These are phyloP conservation scores for Petrolisthes manimaculis DNA, from an alignment of 2,888 invertebrate genomes.

Conservation along the genomic window DNA sequence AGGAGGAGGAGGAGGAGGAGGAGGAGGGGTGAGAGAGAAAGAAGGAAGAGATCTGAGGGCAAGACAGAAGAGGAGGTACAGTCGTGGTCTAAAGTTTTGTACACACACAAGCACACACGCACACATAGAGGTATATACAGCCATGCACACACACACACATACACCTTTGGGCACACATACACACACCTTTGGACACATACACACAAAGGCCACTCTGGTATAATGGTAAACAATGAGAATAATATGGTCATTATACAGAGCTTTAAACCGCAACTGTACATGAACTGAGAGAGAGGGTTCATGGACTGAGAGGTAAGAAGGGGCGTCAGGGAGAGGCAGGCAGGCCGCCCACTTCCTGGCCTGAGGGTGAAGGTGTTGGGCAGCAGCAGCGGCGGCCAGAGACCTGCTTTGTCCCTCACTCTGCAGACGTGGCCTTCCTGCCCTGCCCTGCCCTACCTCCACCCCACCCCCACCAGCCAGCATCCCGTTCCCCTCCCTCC, in stretches of 20 bases:
- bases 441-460: not conserved
- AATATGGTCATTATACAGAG: not conserved
- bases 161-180: slow-evolving; percentile 17
- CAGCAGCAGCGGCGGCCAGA: slow-evolving; percentile 36
- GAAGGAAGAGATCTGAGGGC: slow-evolving; percentile 22
- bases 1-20: not conserved
- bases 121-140: slow-evolving; percentile 8
- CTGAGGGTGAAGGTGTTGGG: slow-evolving; percentile 38
- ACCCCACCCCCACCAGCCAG: not conserved
- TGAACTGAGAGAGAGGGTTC: not conserved
- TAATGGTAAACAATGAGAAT: not conserved
- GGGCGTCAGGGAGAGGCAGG: slow-evolving; percentile 12
- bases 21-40: slow-evolving; percentile 13
- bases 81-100: not conserved
- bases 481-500: not conserved
- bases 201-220: no score
- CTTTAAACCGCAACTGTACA: not conserved
- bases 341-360: slow-evolving; percentile 56
- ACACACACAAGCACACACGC: slow-evolving; percentile 27
- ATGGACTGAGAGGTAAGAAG: not conserved
- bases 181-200: not conserved
- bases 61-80: no score
- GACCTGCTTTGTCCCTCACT: slow-evolving; percentile 46
- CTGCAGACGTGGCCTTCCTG: slow-evolving; percentile 25
- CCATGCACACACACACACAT: slow-evolving; percentile 2